Evolutionary conservation across 2,888 invertebrate genomes (phyloP), one percentile per base, ranked within the genome.

Genomic region (Podotricha telesiphe): DNA sequence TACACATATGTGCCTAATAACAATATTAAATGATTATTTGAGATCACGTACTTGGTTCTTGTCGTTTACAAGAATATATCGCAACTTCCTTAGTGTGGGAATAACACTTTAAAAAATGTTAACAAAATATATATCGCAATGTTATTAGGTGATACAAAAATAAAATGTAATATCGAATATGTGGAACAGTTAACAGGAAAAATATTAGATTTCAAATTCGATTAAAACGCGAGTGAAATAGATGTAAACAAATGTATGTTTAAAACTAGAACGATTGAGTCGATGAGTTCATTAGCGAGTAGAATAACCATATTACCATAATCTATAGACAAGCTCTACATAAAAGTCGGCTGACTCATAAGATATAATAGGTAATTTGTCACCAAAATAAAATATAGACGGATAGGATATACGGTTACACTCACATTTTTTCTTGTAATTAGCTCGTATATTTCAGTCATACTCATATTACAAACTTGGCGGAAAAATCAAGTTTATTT

Each of bases 311-410:
- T 34, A 17, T 17, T 34, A 55, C 19, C 5, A 55, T 55, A 17
- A 17, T 17, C 5, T 34, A 55, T 10, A 34, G 17, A 17, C 3
- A n/a, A n/a, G 11, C 42, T 7, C 7, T 55, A 55, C 10, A 1
- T 17, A 10, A 10, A 53, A 55, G 1, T 37, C 0, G 34, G 53
- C 53, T 37, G 34, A 55, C 34, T 55, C 55, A 37, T 6, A 55
- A 55, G 55, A 13, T 17, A 75, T 73, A 78, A 71, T 70, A 71
- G 70, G 75, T 73, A 75, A 72, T 76, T 77, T 70, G 74, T 76
- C 75, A 75, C 42, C 6, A 28, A 66, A 48, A 66, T 28, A 40
- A 66, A 59, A 40, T 28, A 42, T 5, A n/a, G 28, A 66, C 45
- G 45, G 59, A 59, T 50, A 66, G 17, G 7, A 48, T 47, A 66